These are phyloP conservation scores for Bombus pascuorum DNA, from an alignment of 1,140 invertebrate genomes.

Conservation along the genomic window DNA sequence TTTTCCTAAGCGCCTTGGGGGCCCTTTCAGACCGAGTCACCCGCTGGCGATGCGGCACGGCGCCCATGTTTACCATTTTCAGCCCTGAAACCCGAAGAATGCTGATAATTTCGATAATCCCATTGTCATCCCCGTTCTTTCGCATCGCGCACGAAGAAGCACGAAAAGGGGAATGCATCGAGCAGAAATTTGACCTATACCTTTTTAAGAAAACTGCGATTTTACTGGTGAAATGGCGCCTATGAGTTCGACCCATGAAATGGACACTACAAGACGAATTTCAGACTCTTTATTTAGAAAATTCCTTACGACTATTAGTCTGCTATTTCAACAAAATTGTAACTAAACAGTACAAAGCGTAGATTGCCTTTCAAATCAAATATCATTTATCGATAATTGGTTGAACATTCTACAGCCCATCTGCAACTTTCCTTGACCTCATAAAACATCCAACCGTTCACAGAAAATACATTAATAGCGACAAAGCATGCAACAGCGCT, in stretches of 20 bases:
- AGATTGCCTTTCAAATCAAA: no score
- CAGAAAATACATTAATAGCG: not conserved
- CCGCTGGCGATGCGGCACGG: constrained; percentile 35
- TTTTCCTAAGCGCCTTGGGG: constrained; percentile 61
- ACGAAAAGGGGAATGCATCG: constrained; percentile 30
- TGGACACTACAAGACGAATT: not conserved
- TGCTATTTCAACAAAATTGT: no score
- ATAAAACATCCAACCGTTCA: not conserved
- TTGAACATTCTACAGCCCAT: not conserved
- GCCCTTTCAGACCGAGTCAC: constrained; percentile 48
- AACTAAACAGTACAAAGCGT: no score
- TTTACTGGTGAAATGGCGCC: not conserved
- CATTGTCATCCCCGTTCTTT: constrained; percentile 56
- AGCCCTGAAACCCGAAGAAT: constrained; percentile 23
- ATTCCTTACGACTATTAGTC: not conserved
- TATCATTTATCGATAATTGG: no score
- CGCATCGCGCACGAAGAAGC: constrained; percentile 59
- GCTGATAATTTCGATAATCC: constrained; percentile 65
- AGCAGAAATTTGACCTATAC: constrained; percentile 40
- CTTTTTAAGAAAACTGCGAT: constrained; percentile 18
- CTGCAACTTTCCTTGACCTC: not conserved
- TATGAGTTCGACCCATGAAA: not conserved
- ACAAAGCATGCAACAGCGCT: constrained; percentile 7
- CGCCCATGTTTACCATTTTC: constrained; percentile 40
- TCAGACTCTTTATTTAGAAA: not conserved